Conservation (phyloP, 1,140 invertebrate genomes). For the Cotesia chilonis region DNA sequence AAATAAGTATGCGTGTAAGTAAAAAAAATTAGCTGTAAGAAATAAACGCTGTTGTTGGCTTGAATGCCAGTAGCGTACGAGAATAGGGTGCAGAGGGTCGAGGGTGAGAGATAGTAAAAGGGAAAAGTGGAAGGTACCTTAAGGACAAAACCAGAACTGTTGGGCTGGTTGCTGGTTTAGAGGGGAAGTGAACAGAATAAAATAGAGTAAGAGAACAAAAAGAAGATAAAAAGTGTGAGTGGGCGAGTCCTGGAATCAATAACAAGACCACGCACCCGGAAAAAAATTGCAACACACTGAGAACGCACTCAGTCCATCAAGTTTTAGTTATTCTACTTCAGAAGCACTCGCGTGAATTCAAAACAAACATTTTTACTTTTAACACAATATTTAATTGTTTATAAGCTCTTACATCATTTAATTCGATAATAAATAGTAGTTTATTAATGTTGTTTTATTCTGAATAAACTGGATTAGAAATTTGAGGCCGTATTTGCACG, state of each 20-base stretch:
- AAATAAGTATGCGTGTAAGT: neutral
- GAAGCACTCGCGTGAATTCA: constrained; percentile 1
- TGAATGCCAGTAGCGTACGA: constrained; percentile 11
- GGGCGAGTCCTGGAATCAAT: constrained; percentile 32
- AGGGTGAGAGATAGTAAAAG: constrained; percentile 19
- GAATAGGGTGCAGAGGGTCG: constrained; percentile 13
- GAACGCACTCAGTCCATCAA: constrained; percentile 15
- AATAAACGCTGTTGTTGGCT: neutral
- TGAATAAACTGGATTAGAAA: no score
- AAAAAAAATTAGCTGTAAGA: neutral
- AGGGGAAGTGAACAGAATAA: neutral
- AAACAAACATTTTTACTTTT: constrained; percentile 14
- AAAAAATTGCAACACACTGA: constrained; percentile 19
- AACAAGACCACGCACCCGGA: constrained; percentile 22
- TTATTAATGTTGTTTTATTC: no score
- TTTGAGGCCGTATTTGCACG: no score
- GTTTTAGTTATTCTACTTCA: neutral
- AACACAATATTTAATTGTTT: no score
- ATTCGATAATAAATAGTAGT: no score
- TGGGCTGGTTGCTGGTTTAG: neutral
- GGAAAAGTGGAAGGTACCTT: constrained; percentile 23
- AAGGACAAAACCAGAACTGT: neutral
- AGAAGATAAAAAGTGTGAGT: constrained; percentile 14
- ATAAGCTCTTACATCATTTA: no score
- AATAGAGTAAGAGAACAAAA: constrained; percentile 2